Conservation (phyloP, 2,113 vertebrate genomes). For the Brachyhypopomus gauderio region DNA sequence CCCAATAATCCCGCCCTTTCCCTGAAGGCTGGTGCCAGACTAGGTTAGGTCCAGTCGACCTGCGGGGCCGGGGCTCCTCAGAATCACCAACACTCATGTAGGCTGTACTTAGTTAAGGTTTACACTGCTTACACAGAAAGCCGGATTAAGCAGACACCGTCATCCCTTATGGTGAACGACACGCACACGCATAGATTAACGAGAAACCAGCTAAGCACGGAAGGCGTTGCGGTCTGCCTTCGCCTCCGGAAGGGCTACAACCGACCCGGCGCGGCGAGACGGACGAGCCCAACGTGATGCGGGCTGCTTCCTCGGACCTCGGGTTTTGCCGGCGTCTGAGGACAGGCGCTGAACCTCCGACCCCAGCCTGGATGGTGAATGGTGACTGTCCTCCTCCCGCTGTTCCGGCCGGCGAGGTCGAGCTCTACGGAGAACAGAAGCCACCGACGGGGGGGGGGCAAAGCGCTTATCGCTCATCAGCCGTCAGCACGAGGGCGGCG, state of each 20-base stretch:
- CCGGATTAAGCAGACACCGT: too few species aligned
- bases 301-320: not conserved
- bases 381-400: slow-evolving; percentile 13
- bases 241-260: not conserved
- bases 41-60: not conserved
- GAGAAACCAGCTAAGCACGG: too few species aligned
- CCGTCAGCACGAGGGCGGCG: not conserved
- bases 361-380: slow-evolving; percentile 24
- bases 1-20: slow-evolving; percentile 4
- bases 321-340: not conserved
- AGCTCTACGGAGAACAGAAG: too few species aligned
- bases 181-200: too few species aligned
- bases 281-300: not conserved
- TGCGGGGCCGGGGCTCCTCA: not conserved
- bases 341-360: slow-evolving; percentile 23
- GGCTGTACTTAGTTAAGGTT: not conserved
- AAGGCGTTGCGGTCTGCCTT: not conserved
- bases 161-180: too few species aligned
- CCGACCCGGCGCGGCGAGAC: not conserved
- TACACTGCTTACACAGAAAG: not conserved
- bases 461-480: too few species aligned
- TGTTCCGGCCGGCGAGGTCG: not conserved
- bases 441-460: too few species aligned
- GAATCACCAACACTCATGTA: not conserved
- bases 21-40: not conserved